Evolutionary conservation across 2,888 invertebrate species (phyloP).

Genomic region (Melanchra persicariae): DNA sequence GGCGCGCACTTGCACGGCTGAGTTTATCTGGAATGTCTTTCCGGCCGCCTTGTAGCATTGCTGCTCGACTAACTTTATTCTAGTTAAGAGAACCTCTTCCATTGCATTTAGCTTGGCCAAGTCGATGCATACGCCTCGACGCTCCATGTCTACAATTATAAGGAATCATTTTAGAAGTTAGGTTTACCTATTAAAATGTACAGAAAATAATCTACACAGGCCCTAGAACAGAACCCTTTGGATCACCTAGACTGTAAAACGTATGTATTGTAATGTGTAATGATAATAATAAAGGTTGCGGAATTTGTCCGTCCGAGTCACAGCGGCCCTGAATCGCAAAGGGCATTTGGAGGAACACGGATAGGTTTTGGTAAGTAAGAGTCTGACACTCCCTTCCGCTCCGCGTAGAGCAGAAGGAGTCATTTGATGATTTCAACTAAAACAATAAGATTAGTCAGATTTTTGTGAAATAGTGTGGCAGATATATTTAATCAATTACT

Average conservation of each 20-base stretch:
- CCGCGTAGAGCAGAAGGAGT: too few relatives aligned
- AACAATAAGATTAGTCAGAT: too few relatives aligned
- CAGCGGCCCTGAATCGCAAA: too few relatives aligned
- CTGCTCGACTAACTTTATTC: slow-evolving; percentile 77
- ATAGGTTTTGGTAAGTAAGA: too few relatives aligned
- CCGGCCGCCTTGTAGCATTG: slow-evolving; percentile 83
- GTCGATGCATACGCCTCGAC: slow-evolving; percentile 80
- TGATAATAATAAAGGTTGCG: too few relatives aligned
- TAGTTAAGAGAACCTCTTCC: slow-evolving; percentile 75
- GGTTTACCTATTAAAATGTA: background rate
- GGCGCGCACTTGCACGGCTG: slow-evolving; percentile 82
- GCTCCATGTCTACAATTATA: slow-evolving; percentile 82
- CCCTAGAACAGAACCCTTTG: background rate
- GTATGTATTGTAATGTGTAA: too few relatives aligned
- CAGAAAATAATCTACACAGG: background rate
- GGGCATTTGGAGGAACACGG: too few relatives aligned
- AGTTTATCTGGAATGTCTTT: slow-evolving; percentile 83
- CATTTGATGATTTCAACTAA: too few relatives aligned
- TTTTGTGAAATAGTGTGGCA: too few relatives aligned
- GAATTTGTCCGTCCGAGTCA: too few relatives aligned
- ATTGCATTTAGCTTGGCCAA: slow-evolving; percentile 77
- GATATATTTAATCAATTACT: too few relatives aligned
- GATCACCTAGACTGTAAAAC: background rate
- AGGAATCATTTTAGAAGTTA: background rate
- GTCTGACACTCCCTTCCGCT: too few relatives aligned